A percentile compares a stretch with the other conserved stretches of the same genome.
phyloP scores from a whole-genome alignment of 2,888 invertebrate genomes.

The Ptychoptera contaminata region DNA sequence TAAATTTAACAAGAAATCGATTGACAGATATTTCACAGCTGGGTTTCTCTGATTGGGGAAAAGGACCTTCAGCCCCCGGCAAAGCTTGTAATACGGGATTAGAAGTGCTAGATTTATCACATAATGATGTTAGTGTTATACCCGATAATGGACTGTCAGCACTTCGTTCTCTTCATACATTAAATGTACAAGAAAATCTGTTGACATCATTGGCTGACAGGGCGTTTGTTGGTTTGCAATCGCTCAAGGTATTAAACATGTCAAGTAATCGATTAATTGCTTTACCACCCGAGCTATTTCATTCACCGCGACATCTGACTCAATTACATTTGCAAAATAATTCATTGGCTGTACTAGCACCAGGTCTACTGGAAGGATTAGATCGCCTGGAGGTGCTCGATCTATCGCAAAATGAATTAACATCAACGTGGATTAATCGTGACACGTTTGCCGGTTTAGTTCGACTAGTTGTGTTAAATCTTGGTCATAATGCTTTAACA shows the following conservation, averaged over 20 bases:
- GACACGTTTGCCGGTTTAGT: constrained; percentile 62
- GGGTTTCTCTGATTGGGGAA: constrained; percentile 56
- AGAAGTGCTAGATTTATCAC: constrained; percentile 54
- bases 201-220: constrained; percentile 58
- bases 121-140: constrained; percentile 54
- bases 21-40: constrained; percentile 61
- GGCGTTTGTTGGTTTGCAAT: constrained; percentile 52
- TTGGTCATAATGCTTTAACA: constrained; percentile 55
- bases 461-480: constrained; percentile 55
- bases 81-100: constrained; percentile 54
- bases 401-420: constrained; percentile 55
- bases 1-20: constrained; percentile 63
- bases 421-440: constrained; percentile 61
- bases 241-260: constrained; percentile 56
- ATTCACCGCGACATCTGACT: constrained; percentile 51
- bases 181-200: constrained; percentile 61
- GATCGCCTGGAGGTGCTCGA: constrained; percentile 58
- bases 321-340: constrained; percentile 65
- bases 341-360: constrained; percentile 55
- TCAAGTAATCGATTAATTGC: constrained; percentile 64
- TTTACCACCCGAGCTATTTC: constrained; percentile 63
- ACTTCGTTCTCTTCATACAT: constrained; percentile 48
- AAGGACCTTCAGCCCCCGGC: constrained; percentile 44
- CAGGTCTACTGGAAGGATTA: constrained; percentile 55
- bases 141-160: constrained; percentile 56